A percentile compares a stretch with the other conserved stretches of the same genome.
Conservation (phyloP, 2,888 invertebrate species). For the Nemotelus pantherinus region DNA sequence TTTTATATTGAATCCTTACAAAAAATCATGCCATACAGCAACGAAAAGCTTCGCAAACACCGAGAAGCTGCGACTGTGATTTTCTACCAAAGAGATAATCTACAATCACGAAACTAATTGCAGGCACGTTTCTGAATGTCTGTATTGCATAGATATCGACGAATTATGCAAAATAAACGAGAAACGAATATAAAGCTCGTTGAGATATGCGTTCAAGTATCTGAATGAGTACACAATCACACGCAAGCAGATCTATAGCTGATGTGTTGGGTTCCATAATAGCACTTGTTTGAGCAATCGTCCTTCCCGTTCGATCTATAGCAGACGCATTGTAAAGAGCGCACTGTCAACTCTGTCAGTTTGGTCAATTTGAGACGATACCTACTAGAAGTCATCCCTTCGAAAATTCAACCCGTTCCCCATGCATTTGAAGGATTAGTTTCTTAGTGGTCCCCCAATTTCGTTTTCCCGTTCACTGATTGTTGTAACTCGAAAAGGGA, state of each 20-base stretch:
- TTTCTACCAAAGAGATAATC: slow-evolving; percentile 36
- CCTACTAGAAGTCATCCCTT: slow-evolving; percentile 4
- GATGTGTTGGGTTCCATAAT: not conserved
- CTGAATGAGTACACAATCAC: not conserved
- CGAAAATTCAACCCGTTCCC: slow-evolving; percentile 44
- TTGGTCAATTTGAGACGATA: slow-evolving; percentile 2
- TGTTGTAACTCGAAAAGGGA: slow-evolving; percentile 51
- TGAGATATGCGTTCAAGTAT: slow-evolving; percentile 4
- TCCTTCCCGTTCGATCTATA: not conserved
- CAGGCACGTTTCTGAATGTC: slow-evolving; percentile 31
- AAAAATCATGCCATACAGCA: no score
- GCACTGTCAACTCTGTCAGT: not conserved
- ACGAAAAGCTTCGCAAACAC: no score
- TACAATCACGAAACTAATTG: slow-evolving; percentile 47
- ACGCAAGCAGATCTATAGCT: not conserved
- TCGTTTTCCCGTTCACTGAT: slow-evolving; percentile 10
- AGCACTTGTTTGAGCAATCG: slow-evolving; percentile 13
- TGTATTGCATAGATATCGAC: slow-evolving; percentile 45
- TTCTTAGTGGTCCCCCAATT: slow-evolving; percentile 19
- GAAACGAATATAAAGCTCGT: slow-evolving; percentile 12
- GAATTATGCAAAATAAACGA: slow-evolving; percentile 46
- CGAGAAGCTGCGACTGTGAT: not conserved
- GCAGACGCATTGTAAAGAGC: no score
- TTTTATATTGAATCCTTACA: no score
- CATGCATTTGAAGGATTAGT: slow-evolving; percentile 45